phyloP scores from a whole-genome alignment of 2,113 vertebrate species.

The Muntiacus reevesi region DNA sequence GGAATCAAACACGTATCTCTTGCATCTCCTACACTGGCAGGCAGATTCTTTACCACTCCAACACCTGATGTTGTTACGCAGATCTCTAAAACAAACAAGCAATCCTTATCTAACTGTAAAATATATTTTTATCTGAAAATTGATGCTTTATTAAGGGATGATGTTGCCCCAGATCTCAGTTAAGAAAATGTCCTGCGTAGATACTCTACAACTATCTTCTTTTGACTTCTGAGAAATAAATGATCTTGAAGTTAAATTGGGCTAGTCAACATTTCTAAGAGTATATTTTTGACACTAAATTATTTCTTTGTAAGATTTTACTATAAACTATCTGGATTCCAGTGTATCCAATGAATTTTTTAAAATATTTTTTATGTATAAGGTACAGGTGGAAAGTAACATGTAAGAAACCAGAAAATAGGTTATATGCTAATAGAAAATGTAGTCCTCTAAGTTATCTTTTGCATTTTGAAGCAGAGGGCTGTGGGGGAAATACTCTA shows the following conservation, averaged over 20 bases:
- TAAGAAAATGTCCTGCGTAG: background rate
- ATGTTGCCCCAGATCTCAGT: background rate
- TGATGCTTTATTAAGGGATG: background rate
- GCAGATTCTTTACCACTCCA: background rate
- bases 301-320: background rate
- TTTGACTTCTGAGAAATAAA: background rate
- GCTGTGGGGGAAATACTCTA: background rate
- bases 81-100: background rate
- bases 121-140: background rate
- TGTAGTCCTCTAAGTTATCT: background rate
- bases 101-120: background rate
- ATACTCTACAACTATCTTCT: background rate
- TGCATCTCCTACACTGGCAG: background rate
- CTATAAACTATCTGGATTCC: background rate
- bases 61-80: background rate
- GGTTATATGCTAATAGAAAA: background rate
- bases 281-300: background rate
- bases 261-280: background rate
- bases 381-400: background rate
- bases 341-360: background rate
- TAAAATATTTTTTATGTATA: background rate
- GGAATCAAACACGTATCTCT: background rate
- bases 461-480: background rate
- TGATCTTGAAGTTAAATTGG: background rate
- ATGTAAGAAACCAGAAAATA: conserved; percentile 1